Evolutionary conservation across 2,888 invertebrate genomes (phyloP), one percentile per base, ranked within the genome.

Genomic region (Ethmia dodecea): DNA sequence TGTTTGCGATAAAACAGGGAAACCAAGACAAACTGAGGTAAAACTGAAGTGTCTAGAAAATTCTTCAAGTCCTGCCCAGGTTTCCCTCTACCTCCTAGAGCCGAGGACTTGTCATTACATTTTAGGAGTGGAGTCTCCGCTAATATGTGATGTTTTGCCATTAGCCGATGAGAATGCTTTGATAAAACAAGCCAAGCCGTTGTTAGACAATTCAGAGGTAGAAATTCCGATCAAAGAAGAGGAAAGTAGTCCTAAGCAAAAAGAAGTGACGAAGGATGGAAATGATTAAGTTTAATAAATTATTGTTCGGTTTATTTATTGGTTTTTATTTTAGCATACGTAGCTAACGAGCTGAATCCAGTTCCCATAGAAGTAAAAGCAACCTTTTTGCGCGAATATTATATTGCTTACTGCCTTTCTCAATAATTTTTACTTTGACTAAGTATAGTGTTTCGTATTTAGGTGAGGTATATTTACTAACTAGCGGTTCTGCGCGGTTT

Each of bases 71-170:
- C 90, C 93, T 1, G 93, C 94, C 10, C 91, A 95, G 42, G 94
- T 98, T 0, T 93, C 96, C 0, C 87, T 98, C 38, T 97, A 95
- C 67, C 81, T 99, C 12, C 73, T 96, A 3, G 99, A 99, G 66
- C 98, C 98, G 0, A 91, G 92, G 60, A 93, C 94, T 0, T 99
- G 99, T 65, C 94, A 97, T 74, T 99, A 99, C 68, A 92, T 97
- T 35, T 81, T 99, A 33, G 95, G 94, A n/a, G 95, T 99, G 0
- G 98, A 98, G 66, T 96, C 98, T 0, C 93, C 94, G 0, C 76
- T 97, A 5, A 92, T 98, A 51, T 98, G 98, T 77, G 91, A 94
- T 55, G 90, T 98, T 45, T 73, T 97, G 33, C 90, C 92, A 2
- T 84, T 91, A 43, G 95, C 94, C 0, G 95, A 97, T 71, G 91